A percentile compares a stretch with the other conserved stretches of the same genome.
Evolutionary conservation across 2,888 invertebrate species (phyloP).

Genomic region (Sarcophaga rosellei): DNA sequence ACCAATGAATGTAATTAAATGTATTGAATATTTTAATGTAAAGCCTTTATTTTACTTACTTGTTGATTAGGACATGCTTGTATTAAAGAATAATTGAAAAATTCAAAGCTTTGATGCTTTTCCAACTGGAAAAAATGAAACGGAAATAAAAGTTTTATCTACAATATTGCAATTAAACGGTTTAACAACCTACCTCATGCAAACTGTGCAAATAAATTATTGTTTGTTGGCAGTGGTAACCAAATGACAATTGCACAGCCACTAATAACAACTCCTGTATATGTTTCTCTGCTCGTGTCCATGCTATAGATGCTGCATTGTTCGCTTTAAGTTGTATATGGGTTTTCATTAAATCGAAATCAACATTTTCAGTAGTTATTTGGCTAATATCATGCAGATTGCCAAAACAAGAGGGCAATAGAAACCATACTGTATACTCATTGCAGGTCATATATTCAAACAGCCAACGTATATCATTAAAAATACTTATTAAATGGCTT

Average conservation of each 20-base stretch:
- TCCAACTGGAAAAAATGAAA: constrained; percentile 33
- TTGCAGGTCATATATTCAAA: constrained; percentile 62
- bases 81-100: constrained; percentile 36
- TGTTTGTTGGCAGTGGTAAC: constrained; percentile 58
- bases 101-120: constrained; percentile 54
- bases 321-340: constrained; percentile 41
- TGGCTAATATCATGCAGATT: constrained; percentile 43
- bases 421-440: constrained; percentile 56
- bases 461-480: constrained; percentile 59
- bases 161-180: not conserved
- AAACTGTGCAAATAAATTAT: constrained; percentile 59
- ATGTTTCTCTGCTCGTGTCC: constrained; percentile 50
- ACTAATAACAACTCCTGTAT: constrained; percentile 54
- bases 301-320: not conserved
- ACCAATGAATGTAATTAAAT: not conserved
- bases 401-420: constrained; percentile 48
- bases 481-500: constrained; percentile 50
- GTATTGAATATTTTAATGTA: not conserved
- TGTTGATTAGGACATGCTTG: not conserved
- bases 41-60: constrained; percentile 8
- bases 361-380: constrained; percentile 45
- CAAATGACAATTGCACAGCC: constrained; percentile 59
- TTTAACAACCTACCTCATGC: constrained; percentile 38
- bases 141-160: not conserved
- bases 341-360: constrained; percentile 60